Evolutionary conservation across 2,797 vertebrate species (phyloP).

Genomic region (Columba guinea): DNA sequence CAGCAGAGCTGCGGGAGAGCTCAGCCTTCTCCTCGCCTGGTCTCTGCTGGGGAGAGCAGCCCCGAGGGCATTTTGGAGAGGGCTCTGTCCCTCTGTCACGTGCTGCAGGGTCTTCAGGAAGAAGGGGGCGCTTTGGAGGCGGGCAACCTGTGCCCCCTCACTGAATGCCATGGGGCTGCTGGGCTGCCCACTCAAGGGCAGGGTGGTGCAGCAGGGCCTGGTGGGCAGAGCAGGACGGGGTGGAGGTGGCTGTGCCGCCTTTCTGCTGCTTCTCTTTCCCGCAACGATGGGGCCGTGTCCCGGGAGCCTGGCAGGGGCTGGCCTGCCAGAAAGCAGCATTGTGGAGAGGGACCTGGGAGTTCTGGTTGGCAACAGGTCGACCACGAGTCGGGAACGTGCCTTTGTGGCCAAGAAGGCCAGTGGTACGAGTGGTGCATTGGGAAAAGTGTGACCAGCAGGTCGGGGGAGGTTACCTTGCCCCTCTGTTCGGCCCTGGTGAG

Average conservation of each 20-base stretch:
- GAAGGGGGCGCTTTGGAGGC: background rate
- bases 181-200: background rate
- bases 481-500: no score
- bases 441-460: no score
- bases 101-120: background rate
- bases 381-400: no score
- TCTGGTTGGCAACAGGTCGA: no score
- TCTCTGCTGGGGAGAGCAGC: background rate
- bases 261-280: background rate
- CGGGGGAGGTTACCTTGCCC: no score
- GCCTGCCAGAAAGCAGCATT: no score
- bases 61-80: background rate
- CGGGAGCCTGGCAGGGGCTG: background rate
- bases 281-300: no score
- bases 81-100: background rate
- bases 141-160: background rate
- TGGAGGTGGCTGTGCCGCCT: background rate
- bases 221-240: background rate
- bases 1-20: background rate
- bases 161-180: rapidly evolving
- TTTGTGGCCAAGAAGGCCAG: no score
- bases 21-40: background rate
- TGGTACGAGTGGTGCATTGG: no score
- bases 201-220: background rate
- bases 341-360: no score